Base-by-base conservation (phyloP, 1,140 invertebrate species). In the Drosophila takahashii region DNA sequence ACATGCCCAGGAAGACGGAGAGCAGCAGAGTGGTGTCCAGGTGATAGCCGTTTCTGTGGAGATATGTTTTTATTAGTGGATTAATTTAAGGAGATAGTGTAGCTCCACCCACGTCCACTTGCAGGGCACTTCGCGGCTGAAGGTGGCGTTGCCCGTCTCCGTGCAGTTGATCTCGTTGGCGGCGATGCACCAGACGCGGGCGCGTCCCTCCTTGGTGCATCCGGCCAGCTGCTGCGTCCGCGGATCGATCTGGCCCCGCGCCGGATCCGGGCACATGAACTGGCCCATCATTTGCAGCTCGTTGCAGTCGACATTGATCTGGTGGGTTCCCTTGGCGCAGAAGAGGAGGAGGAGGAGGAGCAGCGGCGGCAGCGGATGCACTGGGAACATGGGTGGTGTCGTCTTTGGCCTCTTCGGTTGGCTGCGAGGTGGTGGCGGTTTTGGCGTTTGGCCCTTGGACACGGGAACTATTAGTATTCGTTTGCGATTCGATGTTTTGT, bases 1-100 rank as follows among this genome's bases (percentile, higher is more conserved):
- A 98, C 97, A 98, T 98, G 27, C 98, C 98, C 45, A 97, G 93
- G 90, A 99, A 99, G 45, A 99, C 96, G 2, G 98, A 99, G 0
- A 99, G 93, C 13, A 99, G 91, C 50, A 99, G 92, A 0, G 98
- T 95, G 45, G 97, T 98, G 92, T 99, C 97, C 92, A 98, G 96
- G 1, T 96, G 97, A 91, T 98, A 98, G 50, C 97, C 97, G 94
- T 98, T 98, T 50, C 97, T 98, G 92, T 66, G 94, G 72, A 7
- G 11, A 42, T 11, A 18, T 18, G 8, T 9, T 9, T 27, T 1
- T 0, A 1, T 29, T 6, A 27, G 0, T 3, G 22, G 22, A 34
- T 18, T 36, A 0, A 3, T 15, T 1, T 37, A 1, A 10, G 0
- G 4, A 4, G 9, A 11, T 9, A 44, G 4, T 0, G 0, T 0